Percentiles rank a stretch among this genome's conserved stretches.
Evolutionary conservation across 2,888 invertebrate species (phyloP).

Genomic region (Aphelenchoides bicaudatus): DNA sequence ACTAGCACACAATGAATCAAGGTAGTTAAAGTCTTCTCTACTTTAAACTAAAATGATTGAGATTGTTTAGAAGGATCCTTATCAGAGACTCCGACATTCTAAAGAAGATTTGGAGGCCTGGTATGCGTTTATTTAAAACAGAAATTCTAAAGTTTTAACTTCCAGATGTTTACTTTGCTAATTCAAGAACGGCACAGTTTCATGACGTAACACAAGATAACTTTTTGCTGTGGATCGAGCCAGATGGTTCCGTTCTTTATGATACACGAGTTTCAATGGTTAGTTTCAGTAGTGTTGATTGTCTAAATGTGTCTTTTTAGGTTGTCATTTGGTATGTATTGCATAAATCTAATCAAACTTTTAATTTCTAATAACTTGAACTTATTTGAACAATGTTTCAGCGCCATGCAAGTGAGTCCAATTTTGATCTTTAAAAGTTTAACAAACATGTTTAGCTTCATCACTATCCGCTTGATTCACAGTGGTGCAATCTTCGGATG

Average conservation of each 20-base stretch:
- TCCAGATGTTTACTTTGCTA: slow-evolving; percentile 39
- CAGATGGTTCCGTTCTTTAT: slow-evolving; percentile 43
- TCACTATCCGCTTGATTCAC: slow-evolving; percentile 5
- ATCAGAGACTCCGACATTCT: slow-evolving; percentile 2
- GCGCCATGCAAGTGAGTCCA: neutral
- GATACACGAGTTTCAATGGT: slow-evolving; percentile 42
- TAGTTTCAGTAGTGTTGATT: slow-evolving; percentile 33
- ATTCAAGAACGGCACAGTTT: slow-evolving; percentile 38
- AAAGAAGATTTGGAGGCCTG: neutral
- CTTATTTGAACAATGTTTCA: slow-evolving; percentile 25
- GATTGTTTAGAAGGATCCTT: neutral
- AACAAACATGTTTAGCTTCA: neutral
- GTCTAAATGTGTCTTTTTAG: slow-evolving; percentile 26
- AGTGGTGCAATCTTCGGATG: slow-evolving; percentile 63
- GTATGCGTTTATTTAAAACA: no score
- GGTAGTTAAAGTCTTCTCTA: slow-evolving; percentile 13
- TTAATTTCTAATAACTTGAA: slow-evolving; percentile 34
- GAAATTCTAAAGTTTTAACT: neutral
- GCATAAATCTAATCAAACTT: slow-evolving; percentile 3
- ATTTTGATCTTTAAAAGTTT: slow-evolving; percentile 1
- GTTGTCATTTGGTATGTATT: slow-evolving; percentile 20
- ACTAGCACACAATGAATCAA: slow-evolving; percentile 37
- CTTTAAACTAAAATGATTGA: neutral
- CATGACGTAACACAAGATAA: slow-evolving; percentile 44
- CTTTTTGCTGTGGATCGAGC: slow-evolving; percentile 44